Base-by-base conservation (phyloP, 1,140 invertebrate genomes). In the Charaxes varanes region DNA sequence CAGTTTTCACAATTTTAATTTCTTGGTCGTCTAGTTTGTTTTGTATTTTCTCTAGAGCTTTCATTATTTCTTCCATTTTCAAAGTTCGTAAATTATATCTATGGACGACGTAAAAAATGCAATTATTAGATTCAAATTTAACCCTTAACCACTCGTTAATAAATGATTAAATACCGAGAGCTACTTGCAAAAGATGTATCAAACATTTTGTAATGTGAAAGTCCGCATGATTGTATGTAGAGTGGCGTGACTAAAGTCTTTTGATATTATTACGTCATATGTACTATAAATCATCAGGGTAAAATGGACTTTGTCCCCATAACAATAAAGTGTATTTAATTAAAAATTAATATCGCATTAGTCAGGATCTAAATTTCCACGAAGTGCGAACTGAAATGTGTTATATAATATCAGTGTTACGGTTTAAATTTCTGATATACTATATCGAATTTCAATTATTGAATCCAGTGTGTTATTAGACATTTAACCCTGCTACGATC, bases 161-260 rank as follows among this genome's bases (percentile, higher is more conserved):
- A 37, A n/a, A n/a, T n/a, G 24, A 23, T 7, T n/a, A 10, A n/a
- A 28, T 28, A 28, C 7, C 7, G 12, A n/a, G 7, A 2, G 2
- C 14, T 15, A 14, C 13, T 7, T 4, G n/a, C 4, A 7, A 28
- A 14, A 14, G 23, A 28, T 7, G 15, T 14, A 28, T 28, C 13
- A 1, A 28, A 28, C 27, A 16, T 14, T 28, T 28, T 15, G 27
- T 14, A 28, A 28, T n/a, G 27, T 6, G 27, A 16, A 14, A 15
- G 13, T 15, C 3, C 13, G 13, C 4, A 26, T 26, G 8, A 40
- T 41, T 42, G 44, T 64, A 63, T 64, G 50, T 52, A 58, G 38
- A 68, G 62, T 73, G 68, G 68, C 70, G 66, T 71, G 70, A 74
- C 64, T 71, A 53, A 64, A 63, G 59, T 67, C 53, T 64, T 64